A percentile compares a stretch with the other conserved stretches of the same genome.
Conservation (phyloP, 2,888 invertebrate genomes). For the Timandra comae region DNA sequence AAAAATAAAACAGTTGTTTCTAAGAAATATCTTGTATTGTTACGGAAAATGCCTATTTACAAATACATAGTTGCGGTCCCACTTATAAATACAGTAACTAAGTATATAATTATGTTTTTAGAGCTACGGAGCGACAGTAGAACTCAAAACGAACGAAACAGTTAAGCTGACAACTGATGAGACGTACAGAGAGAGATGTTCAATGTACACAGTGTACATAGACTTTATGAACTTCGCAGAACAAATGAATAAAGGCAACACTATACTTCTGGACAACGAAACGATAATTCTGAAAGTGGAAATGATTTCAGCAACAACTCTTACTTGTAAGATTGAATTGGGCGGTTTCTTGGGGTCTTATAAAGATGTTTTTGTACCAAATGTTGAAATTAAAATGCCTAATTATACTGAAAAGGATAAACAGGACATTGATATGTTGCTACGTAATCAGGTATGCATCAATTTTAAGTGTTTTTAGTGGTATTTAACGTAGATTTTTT, state of each 20-base stretch:
- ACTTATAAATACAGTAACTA: too few relatives aligned
- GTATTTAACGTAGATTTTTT: too few relatives aligned
- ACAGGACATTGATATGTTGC: constrained; percentile 45
- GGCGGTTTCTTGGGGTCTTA: constrained; percentile 57
- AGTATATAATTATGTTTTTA: too few relatives aligned
- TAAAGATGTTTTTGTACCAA: constrained; percentile 62
- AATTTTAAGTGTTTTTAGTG: too few relatives aligned
- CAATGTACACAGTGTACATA: constrained; percentile 71
- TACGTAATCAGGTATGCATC: constrained; percentile 61
- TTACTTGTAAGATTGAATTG: constrained; percentile 59
- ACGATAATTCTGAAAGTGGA: constrained; percentile 84
- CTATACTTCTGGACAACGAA: constrained; percentile 79
- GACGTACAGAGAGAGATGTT: constrained; percentile 74
- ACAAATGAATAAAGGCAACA: constrained; percentile 66
- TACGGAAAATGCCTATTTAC: too few relatives aligned
- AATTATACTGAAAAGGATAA: constrained; percentile 55
- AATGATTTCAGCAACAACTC: constrained; percentile 53
- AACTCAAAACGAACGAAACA: constrained; percentile 56
- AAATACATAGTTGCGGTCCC: too few relatives aligned
- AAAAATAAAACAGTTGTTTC: too few relatives aligned
- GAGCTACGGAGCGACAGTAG: constrained; percentile 51
- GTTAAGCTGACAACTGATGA: constrained; percentile 74
- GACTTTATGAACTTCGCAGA: constrained; percentile 72
- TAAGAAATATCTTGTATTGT: too few relatives aligned
- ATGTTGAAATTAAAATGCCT: constrained; percentile 54